phyloP scores from a whole-genome alignment of 1,140 invertebrate genomes.

The Paramacrobiotus metropolitanus region DNA sequence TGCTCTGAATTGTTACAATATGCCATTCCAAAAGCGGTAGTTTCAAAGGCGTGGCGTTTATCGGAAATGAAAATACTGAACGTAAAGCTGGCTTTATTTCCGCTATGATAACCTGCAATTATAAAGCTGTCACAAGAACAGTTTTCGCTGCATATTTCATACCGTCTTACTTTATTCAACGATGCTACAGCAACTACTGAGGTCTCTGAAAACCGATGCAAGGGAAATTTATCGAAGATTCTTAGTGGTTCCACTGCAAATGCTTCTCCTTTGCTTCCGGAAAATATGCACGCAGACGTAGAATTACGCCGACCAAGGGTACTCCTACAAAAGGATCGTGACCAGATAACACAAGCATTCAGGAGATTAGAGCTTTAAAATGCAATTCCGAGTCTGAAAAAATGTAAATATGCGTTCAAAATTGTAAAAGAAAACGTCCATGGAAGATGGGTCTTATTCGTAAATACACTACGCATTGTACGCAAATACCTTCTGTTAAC shows the following conservation, averaged over 20 bases:
- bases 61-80: background rate
- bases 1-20: background rate
- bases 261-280: constrained; percentile 1
- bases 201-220: background rate
- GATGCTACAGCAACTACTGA: background rate
- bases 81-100: background rate
- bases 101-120: background rate
- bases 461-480: too few relatives aligned
- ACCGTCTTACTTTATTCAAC: background rate
- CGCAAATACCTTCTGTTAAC: too few relatives aligned
- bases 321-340: background rate
- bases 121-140: too few relatives aligned
- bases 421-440: too few relatives aligned
- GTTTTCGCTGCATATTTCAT: background rate
- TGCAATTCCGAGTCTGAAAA: too few relatives aligned
- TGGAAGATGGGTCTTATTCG: too few relatives aligned
- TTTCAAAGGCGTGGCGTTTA: background rate
- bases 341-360: too few relatives aligned
- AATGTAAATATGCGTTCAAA: too few relatives aligned
- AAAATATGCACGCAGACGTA: background rate
- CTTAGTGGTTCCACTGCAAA: background rate
- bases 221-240: background rate
- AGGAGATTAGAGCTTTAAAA: too few relatives aligned
- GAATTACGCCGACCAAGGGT: background rate
- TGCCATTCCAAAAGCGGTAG: background rate